phyloP scores from a whole-genome alignment of 2,113 vertebrate genomes.

The Prunella fulvescens region DNA sequence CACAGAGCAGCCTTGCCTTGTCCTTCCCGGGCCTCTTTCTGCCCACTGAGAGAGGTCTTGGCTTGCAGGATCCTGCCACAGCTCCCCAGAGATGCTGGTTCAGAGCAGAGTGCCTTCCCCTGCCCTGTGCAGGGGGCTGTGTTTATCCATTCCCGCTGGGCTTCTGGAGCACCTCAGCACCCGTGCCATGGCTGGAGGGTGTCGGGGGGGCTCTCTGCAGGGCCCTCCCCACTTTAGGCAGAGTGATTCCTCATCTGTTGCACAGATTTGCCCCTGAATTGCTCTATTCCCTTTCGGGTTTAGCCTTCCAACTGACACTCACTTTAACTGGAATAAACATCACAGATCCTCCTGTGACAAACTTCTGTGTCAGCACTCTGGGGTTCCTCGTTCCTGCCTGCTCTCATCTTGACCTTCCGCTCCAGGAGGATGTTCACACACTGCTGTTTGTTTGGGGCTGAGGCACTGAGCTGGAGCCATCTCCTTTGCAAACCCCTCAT shows the following conservation, averaged over 20 bases:
- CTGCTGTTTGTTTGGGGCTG: not conserved
- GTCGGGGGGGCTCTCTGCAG: fast-evolving
- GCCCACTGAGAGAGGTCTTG: not conserved
- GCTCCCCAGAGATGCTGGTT: not conserved
- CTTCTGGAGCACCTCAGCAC: not conserved
- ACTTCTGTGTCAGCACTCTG: not conserved
- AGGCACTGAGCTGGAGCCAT: not conserved
- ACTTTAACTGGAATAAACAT: not conserved
- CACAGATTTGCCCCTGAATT: not conserved
- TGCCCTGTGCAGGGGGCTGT: not conserved
- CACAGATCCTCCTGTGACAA: not conserved
- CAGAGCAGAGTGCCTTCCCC: not conserved
- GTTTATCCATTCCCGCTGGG: fast-evolving
- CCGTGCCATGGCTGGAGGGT: fast-evolving
- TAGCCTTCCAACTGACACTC: not conserved
- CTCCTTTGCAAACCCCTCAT: not conserved
- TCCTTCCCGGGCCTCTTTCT: not conserved
- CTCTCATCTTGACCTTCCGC: not conserved
- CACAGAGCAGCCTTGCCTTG: not conserved
- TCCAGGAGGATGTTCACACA: not conserved
- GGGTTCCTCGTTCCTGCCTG: not conserved
- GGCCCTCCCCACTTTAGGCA: not conserved
- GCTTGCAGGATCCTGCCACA: not conserved
- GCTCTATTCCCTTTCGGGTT: not conserved
- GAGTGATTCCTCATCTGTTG: not conserved